A percentile compares a stretch with the other conserved stretches of the same genome.
phyloP scores from a whole-genome alignment of 2,113 vertebrate genomes.

The Lagopus muta region DNA sequence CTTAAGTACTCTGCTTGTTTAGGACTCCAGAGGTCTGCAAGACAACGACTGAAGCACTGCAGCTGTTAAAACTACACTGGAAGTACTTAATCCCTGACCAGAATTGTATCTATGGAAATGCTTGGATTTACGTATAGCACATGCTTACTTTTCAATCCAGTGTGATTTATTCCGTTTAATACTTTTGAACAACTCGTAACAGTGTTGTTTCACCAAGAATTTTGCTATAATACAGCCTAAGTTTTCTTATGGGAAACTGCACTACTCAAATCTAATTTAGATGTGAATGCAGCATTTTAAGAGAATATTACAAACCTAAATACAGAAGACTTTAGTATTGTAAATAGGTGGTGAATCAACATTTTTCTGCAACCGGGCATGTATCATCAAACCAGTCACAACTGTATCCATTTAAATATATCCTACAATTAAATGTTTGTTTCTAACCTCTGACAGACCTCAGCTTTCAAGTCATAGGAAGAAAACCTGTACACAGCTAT shows the following conservation, averaged over 20 bases:
- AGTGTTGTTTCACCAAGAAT: not conserved
- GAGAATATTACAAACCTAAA: not conserved
- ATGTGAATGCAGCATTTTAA: not conserved
- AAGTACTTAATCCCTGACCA: not conserved
- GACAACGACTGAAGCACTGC: not conserved
- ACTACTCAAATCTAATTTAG: not conserved
- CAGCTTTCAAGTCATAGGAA: not conserved
- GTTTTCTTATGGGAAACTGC: not conserved
- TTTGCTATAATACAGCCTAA: not conserved
- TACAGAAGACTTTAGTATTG: rapidly evolving
- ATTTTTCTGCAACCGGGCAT: not conserved
- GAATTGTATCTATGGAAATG: not conserved
- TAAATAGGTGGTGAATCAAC: not conserved
- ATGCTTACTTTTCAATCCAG: not conserved
- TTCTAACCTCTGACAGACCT: not conserved
- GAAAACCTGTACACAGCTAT: not conserved
- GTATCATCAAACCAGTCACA: not conserved
- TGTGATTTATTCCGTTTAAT: not conserved
- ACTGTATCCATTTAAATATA: not conserved
- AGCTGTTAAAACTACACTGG: not conserved
- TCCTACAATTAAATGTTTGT: not conserved
- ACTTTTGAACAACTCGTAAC: not conserved
- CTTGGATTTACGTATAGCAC: not conserved
- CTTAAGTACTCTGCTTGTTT: not conserved
- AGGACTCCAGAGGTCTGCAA: not conserved